Evolutionary conservation across 1,140 invertebrate species (phyloP), one percentile per base, ranked within the genome.

Genomic region (Trachelipus rathkii): DNA sequence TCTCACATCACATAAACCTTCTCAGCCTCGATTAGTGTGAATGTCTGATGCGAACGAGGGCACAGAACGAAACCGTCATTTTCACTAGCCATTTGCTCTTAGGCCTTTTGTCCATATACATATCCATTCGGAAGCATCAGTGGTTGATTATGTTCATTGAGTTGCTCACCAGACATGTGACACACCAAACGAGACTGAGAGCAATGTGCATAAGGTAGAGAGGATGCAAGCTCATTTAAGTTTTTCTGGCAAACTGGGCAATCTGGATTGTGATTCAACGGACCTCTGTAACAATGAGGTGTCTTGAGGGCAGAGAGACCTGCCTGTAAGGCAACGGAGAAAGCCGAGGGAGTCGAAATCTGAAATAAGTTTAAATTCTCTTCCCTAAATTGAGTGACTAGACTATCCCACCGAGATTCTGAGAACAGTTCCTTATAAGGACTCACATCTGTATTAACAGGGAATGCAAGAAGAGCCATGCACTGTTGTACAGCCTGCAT

Each of bases 101-200:
- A 85, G 15, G 93, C 90, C 88, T 93, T 90, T 86, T 95, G 93
- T n/a, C 97, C 96, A 86, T 98, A 98, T 71, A 98, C 95, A 86
- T 95, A 93, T 74, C 96, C 96, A 88, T 99, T 99, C 60, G 97
- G 97, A 85, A 99, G 89, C 91, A 97, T 96, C 91, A 99, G 94
- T 0, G 97, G 97, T 80, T 93, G 93, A 86, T 99, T 99, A 85
- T 98, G 91, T 86, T 99, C 97, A 87, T 99, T 97, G 69, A 99
- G 87, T n/a, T 94, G 92, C 80, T 93, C 88, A 8, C 95, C 94
- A 72, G 93, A 95, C 78, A 98, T 93, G 81, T 92, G 90, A 84
- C 95, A 97, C 80, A 99, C 93, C 4, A 99, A 88, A 66, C 94
- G 90, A 77, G 95, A 95, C 85, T 98, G 96, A 24, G 95, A 94